phyloP scores from a whole-genome alignment of 2,113 vertebrate genomes.

The Cyprinus carpio region DNA sequence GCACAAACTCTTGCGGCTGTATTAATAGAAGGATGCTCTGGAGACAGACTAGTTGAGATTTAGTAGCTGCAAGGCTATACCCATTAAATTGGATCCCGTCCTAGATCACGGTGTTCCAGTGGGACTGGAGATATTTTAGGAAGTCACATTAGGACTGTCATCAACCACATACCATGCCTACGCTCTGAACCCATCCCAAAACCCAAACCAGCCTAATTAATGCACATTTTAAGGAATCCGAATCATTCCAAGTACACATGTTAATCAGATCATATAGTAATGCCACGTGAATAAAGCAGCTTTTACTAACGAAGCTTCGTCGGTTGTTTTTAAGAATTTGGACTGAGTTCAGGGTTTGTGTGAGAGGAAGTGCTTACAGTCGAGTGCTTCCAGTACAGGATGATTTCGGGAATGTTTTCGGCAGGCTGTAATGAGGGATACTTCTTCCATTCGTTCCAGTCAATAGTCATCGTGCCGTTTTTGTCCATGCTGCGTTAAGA shows the following conservation, averaged over 20 bases:
- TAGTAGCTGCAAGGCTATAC: conserved; percentile 25
- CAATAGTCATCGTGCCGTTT: conserved; percentile 92
- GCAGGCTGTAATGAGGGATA: conserved; percentile 83
- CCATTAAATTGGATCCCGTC: conserved; percentile 21
- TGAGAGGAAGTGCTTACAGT: conserved; percentile 77
- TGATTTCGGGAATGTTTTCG: conserved; percentile 95
- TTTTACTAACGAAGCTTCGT: not conserved
- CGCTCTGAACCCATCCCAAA: not conserved
- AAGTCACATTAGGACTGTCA: not conserved
- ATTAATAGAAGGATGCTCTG: conserved; percentile 29
- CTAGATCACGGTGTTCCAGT: conserved; percentile 42
- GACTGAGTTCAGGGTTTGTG: not conserved
- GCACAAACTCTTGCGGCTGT: not conserved
- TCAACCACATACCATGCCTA: not conserved
- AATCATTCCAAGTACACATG: not conserved
- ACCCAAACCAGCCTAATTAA: not conserved
- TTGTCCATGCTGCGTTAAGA: conserved; percentile 87
- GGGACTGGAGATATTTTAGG: conserved; percentile 12
- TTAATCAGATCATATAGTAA: not conserved
- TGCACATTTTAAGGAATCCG: not conserved
- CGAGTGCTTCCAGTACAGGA: conserved; percentile 98
- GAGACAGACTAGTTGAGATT: conserved; percentile 14
- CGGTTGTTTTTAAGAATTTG: not conserved
- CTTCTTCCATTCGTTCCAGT: conserved; percentile 93
- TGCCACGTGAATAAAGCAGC: not conserved